Conservation (phyloP, 2,888 invertebrate genomes). For the Clistopyga incitator region DNA sequence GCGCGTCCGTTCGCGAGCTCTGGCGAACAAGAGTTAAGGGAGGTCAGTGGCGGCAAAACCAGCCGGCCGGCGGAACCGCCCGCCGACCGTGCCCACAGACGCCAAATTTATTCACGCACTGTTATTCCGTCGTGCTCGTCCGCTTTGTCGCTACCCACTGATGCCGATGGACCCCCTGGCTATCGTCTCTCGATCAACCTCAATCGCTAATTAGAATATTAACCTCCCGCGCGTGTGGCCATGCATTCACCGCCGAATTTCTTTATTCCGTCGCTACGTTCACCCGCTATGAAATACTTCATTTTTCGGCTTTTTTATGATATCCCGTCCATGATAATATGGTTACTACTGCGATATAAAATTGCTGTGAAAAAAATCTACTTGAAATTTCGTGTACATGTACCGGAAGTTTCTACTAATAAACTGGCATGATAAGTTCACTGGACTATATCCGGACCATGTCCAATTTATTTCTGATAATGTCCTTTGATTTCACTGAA, state of each 20-base stretch:
- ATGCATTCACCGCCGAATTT: neutral
- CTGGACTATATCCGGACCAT: no score
- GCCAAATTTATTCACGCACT: conserved; percentile 62
- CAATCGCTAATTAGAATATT: conserved; percentile 35
- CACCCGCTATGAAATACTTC: no score
- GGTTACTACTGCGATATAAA: no score
- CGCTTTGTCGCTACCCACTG: conserved; percentile 7
- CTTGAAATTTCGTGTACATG: no score
- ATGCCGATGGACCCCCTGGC: neutral
- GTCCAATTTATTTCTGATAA: no score
- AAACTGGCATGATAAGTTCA: no score
- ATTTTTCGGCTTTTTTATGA: no score
- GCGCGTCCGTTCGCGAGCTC: conserved; percentile 43
- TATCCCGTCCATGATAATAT: no score
- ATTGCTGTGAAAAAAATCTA: no score
- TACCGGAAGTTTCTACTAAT: no score
- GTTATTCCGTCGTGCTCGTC: conserved; percentile 41
- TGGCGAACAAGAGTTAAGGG: conserved; percentile 71
- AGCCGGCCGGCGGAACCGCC: conserved; percentile 60
- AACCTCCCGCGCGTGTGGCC: neutral
- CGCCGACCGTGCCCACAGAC: conserved; percentile 24
- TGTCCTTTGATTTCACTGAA: no score
- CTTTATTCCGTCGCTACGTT: no score
- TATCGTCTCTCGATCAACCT: conserved; percentile 5
- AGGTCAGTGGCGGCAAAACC: conserved; percentile 78